Base-by-base conservation (phyloP, 2,888 invertebrate genomes). In the Hoplodrina ambigua region DNA sequence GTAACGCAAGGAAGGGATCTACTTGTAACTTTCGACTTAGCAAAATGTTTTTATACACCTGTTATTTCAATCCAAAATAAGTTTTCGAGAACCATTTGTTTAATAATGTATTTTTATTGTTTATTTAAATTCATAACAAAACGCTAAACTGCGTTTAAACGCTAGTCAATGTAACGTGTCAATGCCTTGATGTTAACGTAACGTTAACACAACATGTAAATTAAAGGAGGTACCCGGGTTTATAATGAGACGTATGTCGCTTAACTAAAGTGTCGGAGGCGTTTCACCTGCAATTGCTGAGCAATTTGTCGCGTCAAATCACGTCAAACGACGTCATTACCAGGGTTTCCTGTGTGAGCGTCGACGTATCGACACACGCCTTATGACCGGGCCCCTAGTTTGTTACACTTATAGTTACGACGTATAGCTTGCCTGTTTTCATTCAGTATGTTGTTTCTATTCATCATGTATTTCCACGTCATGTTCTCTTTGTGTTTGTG, bases 301-400 rank as follows among this genome's bases (percentile, higher is more conserved):
- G 85, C 88, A 92, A 92, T 92, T 92, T 92, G 86, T 89, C 91
- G 91, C 92, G 84, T 91, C 90, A 89, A 84, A 85, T 87, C 86
- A 92, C 91, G 89, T 92, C 91, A 92, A 91, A 92, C 88, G 89
- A 87, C 80, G 87, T 90, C 89, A 90, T 91, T 91, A 89, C 83
- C 54, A 79, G 68, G 64, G 71, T 30, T 82, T 58, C 68, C 71
- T 66, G 61, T 62, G 62, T 55, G 54, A 80, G 71, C 57, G 49
- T 25, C 33, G 63, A 54, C n/a, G 54, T 65, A 78, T 72, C 56
- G 50, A 52, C 46, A 54, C 46, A 69, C 62, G 64, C 56, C 60
- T 53, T 58, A 56, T 65, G 19, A 56, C 55, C 19, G 46, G 46
- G 57, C 30, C 72, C 54, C 50, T 68, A 65, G 67, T 78, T 72